phyloP scores from a whole-genome alignment of 2,888 invertebrate species.

The Limulus polyphemus region DNA sequence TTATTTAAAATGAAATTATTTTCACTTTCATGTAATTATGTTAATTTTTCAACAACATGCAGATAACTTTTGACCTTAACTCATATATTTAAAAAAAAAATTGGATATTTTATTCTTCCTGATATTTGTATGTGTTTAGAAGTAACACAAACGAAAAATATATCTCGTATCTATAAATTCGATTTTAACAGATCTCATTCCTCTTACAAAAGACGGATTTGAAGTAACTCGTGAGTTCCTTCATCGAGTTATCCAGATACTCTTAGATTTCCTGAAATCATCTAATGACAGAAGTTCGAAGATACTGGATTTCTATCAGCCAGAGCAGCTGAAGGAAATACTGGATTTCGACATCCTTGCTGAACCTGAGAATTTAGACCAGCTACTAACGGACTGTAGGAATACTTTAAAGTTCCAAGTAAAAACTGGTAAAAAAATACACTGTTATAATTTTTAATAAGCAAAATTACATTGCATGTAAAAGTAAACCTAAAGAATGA shows the following conservation, averaged over 20 bases:
- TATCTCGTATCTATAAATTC: too few relatives aligned
- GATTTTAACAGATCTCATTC: slow-evolving; percentile 21
- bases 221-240: slow-evolving; percentile 63
- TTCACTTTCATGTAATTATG: too few relatives aligned
- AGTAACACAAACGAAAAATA: too few relatives aligned
- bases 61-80: too few relatives aligned
- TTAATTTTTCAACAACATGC: too few relatives aligned
- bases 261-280: slow-evolving; percentile 73
- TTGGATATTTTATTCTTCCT: too few relatives aligned
- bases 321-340: slow-evolving; percentile 74
- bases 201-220: slow-evolving; percentile 19
- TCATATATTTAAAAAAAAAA: too few relatives aligned
- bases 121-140: too few relatives aligned
- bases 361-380: slow-evolving; percentile 71
- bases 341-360: slow-evolving; percentile 79
- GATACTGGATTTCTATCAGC: slow-evolving; percentile 90
- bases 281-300: slow-evolving; percentile 79
- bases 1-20: too few relatives aligned
- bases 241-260: slow-evolving; percentile 68
- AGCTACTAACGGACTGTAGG: slow-evolving; percentile 82
- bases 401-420: slow-evolving; percentile 88
- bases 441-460: too few relatives aligned
- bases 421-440: slow-evolving; percentile 69
- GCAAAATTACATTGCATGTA: too few relatives aligned
- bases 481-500: too few relatives aligned